Evolutionary conservation across 2,888 invertebrate species (phyloP), one percentile per base, ranked within the genome.

Genomic region (Hyposoter dolosus): DNA sequence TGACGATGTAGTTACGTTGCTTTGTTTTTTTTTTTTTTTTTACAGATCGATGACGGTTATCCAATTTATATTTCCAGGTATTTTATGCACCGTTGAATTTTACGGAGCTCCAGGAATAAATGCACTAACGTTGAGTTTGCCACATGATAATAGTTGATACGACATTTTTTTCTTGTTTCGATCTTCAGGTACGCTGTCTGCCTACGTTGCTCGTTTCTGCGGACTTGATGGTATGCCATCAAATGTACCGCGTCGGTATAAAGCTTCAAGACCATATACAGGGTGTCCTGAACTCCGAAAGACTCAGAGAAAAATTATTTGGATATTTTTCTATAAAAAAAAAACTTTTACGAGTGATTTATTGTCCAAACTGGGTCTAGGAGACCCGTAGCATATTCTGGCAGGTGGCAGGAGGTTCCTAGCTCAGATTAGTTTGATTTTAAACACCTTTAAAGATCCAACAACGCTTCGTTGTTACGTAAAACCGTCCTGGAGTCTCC

Each of bases 11-110:
- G 10, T 53, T 45, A 81, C 76, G 50, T 71, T 28, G 28, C 28
- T 28, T n/a, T n/a, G n/a, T n/a, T n/a, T 3, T 40, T 40, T 40
- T 40, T 40, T 40, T 40, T 7, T 71, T 60, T 28, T 65, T 65
- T 35, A 56, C 45, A 19, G 35, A 47, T 45, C 19, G 32, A 12
- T 35, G 23, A 50, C n/a, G 43, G 12, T 76, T 65, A 35, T 72
- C 19, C 65, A 77, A 81, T 79, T 83, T 80, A 80, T 83, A 72
- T 71, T 71, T 23, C 12, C 56, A 5, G 56, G 43, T 65, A 69
- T 65, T 71, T 76, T 84, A 76, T 69, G 47, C 65, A 56, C 56
- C 76, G 65, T 84, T 76, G 76, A 47, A 72, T 77, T 84, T 81
- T 72, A 80, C 43, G 71, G 50, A 65, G 43, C 65, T 63, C 19